Conservation (phyloP, 2,888 invertebrate genomes). For the Stenodera caucasica region DNA sequence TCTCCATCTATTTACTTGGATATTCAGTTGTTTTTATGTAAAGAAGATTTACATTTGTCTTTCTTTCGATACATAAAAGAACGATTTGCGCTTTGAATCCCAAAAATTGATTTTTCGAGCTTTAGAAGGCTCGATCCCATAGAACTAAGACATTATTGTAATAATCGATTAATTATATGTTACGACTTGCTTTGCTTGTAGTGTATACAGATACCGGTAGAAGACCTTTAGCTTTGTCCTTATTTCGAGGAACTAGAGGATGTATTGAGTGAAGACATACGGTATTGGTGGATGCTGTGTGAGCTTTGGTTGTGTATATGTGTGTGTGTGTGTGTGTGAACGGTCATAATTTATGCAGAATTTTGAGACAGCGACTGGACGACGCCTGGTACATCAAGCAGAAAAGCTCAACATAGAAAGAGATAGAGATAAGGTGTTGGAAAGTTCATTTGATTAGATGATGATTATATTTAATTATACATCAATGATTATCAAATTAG, state of each 20-base stretch:
- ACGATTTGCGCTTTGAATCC: too few relatives aligned
- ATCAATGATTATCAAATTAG: neutral
- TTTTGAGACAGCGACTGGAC: neutral
- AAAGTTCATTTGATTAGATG: neutral
- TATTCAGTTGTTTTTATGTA: too few relatives aligned
- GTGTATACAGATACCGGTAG: too few relatives aligned
- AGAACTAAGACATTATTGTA: too few relatives aligned
- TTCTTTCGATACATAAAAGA: too few relatives aligned
- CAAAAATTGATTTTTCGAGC: too few relatives aligned
- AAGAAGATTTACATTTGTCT: too few relatives aligned
- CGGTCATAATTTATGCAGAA: conserved; percentile 3
- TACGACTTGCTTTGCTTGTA: too few relatives aligned
- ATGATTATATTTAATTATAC: too few relatives aligned
- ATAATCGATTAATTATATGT: too few relatives aligned
- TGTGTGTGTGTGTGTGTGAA: neutral
- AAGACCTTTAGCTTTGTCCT: neutral
- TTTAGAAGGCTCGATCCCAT: too few relatives aligned
- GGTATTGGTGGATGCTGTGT: neutral
- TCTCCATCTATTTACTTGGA: too few relatives aligned
- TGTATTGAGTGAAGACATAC: neutral
- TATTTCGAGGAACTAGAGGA: neutral
- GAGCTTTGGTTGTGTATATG: neutral
- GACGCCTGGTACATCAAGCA: neutral
- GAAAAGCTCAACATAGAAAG: conserved; percentile 4
- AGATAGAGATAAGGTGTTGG: neutral